Percentiles rank a stretch among this genome's conserved stretches.
Conservation (phyloP, 1,140 invertebrate genomes). For the Cyclargus thomasi region DNA sequence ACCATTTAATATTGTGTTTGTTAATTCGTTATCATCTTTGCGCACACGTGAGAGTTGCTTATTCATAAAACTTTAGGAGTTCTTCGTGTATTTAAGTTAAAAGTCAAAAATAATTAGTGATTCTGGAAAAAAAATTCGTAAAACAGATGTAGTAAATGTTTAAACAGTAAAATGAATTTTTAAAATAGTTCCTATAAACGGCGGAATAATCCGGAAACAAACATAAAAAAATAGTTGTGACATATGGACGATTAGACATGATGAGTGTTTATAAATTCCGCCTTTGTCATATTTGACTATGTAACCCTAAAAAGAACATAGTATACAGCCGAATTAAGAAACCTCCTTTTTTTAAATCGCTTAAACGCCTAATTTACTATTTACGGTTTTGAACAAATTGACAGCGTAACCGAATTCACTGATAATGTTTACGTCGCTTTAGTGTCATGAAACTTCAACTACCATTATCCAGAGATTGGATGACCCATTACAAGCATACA, state of each 20-base stretch:
- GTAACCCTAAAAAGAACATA: too few species aligned
- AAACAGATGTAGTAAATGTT: neutral
- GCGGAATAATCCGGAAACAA: too few species aligned
- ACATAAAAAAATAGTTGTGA: too few species aligned
- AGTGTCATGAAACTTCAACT: neutral
- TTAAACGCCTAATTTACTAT: too few species aligned
- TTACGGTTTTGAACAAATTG: neutral
- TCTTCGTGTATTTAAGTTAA: neutral
- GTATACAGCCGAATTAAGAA: too few species aligned
- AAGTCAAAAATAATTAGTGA: neutral
- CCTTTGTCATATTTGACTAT: too few species aligned
- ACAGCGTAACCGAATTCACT: neutral
- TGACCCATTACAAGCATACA: neutral
- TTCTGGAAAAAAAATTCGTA: neutral
- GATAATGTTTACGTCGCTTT: neutral
- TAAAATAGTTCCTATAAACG: too few species aligned
- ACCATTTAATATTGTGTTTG: neutral
- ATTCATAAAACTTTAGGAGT: neutral
- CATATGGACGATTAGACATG: too few species aligned
- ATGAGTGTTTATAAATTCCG: too few species aligned
- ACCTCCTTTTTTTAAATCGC: too few species aligned
- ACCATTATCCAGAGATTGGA: neutral
- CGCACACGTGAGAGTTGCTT: neutral
- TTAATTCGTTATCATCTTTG: neutral
- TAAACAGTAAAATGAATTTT: too few species aligned